Base-by-base conservation (phyloP, 1,140 invertebrate species). In the Pectinophora gossypiella region DNA sequence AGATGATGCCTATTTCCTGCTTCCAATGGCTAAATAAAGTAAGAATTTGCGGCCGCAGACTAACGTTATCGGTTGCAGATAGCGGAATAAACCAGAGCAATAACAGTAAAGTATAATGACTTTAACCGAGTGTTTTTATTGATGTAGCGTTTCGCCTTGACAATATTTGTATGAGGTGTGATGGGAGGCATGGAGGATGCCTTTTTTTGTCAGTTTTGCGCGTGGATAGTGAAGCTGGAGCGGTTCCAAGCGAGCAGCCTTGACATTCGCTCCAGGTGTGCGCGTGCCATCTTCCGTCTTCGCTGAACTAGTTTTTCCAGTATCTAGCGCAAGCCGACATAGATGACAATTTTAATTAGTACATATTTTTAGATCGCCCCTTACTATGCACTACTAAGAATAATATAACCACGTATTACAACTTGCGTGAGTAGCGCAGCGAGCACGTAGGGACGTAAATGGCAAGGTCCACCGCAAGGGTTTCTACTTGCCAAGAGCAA, bases 181-280 rank as follows among this genome's bases (percentile, higher is more conserved):
- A 32, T 32, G 9, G 9, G n/a, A 12, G 27, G 35, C 21, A 19
- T 55, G 48, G 61, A 54, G 43, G 51, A 61, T 58, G 27, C 44
- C 56, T 61, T 62, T 67, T 52, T 59, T 61, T 57, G 36, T 18
- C 16, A 15, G 12, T 27, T 27, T 27, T 56, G 56, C 54, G 61
- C 54, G 61, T 61, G 62, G 56, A 60, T 52, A 46, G 51, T 52
- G 61, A 62, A 50, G 63, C 80, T 85, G 82, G 82, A 85, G 68
- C 61, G 53, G 51, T 80, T 84, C 82, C 78, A 85, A 84, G 64
- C 70, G 65, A 48, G 64, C 72, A 81, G 78, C 82, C 82, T 85
- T 85, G 82, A 85, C 82, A 85, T 85, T 85, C 75, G 70, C 58
- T 67, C 82, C 79, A 83, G 79, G 82, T 85, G 74, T 62, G 64